Conservation (phyloP, 2,888 invertebrate genomes). For the Oscheius myriophilus region DNA sequence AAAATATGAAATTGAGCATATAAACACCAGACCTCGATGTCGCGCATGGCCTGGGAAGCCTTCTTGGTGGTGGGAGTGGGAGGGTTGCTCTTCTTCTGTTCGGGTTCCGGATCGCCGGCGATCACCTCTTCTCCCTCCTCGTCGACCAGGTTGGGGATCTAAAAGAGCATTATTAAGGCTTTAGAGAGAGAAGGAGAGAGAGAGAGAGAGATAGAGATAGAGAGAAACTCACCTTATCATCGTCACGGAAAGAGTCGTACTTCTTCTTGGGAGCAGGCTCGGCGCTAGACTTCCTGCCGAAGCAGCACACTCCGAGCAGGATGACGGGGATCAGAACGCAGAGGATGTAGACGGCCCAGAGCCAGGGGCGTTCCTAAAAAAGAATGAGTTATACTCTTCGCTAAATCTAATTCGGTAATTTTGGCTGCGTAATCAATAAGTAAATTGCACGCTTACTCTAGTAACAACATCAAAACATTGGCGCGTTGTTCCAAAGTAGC, state of each 20-base stretch:
- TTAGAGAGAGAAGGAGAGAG: too few relatives aligned
- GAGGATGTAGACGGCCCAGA: constrained; percentile 87
- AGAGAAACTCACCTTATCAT: constrained; percentile 68
- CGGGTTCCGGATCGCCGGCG: constrained; percentile 1
- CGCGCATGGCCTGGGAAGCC: constrained; percentile 25
- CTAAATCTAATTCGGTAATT: too few relatives aligned
- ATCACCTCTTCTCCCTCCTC: constrained; percentile 61
- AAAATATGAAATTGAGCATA: neutral
- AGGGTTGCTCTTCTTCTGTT: constrained; percentile 4
- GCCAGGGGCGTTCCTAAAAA: constrained; percentile 83
- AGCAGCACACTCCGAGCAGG: constrained; percentile 84
- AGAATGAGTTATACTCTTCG: too few relatives aligned
- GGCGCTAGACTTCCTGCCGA: constrained; percentile 71
- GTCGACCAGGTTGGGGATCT: constrained; percentile 47
- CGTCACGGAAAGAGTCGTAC: constrained; percentile 80
- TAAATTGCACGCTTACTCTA: too few relatives aligned
- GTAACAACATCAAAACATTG: too few relatives aligned
- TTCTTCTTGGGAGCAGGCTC: constrained; percentile 76
- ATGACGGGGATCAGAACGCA: constrained; percentile 83
- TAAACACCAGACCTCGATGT: constrained; percentile 12
- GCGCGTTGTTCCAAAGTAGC: too few relatives aligned
- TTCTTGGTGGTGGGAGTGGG: constrained; percentile 17
- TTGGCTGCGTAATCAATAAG: too few relatives aligned
- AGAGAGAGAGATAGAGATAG: too few relatives aligned
- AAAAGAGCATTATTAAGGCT: neutral